Percentiles rank a stretch among this genome's conserved stretches.
Conservation (phyloP, 2,797 vertebrate species). For the Rhabdomys pumilio region DNA sequence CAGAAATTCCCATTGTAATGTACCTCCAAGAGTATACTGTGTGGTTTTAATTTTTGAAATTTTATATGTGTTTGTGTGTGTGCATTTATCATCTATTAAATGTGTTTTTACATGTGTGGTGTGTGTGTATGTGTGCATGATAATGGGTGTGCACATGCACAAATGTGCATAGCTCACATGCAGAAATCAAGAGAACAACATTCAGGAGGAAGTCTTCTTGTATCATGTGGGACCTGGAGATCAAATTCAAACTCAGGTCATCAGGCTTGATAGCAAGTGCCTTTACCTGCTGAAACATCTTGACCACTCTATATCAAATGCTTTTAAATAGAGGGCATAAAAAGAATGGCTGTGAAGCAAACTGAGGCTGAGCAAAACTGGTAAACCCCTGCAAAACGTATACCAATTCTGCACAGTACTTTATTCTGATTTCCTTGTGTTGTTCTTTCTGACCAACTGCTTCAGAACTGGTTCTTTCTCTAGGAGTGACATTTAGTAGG, state of each 20-base stretch:
- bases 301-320: background rate
- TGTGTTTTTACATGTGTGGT: background rate
- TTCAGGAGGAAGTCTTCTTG: background rate
- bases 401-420: no score
- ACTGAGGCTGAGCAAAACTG: background rate
- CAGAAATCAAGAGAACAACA: background rate
- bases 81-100: no score
- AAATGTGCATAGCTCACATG: background rate
- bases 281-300: background rate
- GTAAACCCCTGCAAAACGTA: no score
- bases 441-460: background rate
- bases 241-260: background rate
- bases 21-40: accelerated
- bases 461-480: background rate
- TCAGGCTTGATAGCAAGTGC: background rate
- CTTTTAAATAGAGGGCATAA: background rate
- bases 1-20: background rate
- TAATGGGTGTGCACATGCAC: background rate
- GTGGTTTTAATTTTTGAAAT: background rate
- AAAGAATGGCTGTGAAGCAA: background rate
- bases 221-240: background rate
- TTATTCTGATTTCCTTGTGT: background rate
- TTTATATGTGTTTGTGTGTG: background rate
- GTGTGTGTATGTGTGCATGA: background rate
- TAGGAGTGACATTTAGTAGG: background rate